Conservation (phyloP, 1,140 invertebrate genomes). For the Subanguina moxae region DNA sequence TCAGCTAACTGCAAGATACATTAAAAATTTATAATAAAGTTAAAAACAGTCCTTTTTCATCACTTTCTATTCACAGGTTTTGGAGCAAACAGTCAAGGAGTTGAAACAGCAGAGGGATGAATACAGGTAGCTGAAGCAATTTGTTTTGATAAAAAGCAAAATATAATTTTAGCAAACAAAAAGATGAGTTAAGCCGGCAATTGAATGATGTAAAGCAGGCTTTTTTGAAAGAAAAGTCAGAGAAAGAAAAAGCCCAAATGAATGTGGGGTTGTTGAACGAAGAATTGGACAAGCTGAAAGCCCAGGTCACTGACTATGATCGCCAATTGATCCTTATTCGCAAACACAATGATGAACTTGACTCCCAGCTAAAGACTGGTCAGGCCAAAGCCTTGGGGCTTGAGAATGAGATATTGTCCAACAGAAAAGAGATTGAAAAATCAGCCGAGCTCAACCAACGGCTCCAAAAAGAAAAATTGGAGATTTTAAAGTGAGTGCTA, state of each 20-base stretch:
- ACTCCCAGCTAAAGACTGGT: constrained; percentile 54
- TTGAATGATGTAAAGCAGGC: constrained; percentile 46
- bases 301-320: constrained; percentile 50
- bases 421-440: constrained; percentile 49
- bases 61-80: no score
- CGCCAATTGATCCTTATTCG: constrained; percentile 52
- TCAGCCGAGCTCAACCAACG: constrained; percentile 55
- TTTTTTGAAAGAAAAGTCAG: constrained; percentile 44
- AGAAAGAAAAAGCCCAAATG: constrained; percentile 36
- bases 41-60: no score
- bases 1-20: no score
- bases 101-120: constrained; percentile 57
- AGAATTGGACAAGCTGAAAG: constrained; percentile 54
- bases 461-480: constrained; percentile 54
- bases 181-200: constrained; percentile 48
- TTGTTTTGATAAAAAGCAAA: no score
- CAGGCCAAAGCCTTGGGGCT: constrained; percentile 49
- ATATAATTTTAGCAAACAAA: constrained; percentile 48
- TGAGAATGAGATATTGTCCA: constrained; percentile 52
- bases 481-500: constrained; percentile 47
- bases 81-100: constrained; percentile 54
- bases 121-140: constrained; percentile 27
- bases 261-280: constrained; percentile 34
- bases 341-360: constrained; percentile 56
- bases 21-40: no score